Evolutionary conservation across 2,113 vertebrate species (phyloP).

Genomic region (Colinus virginianus): DNA sequence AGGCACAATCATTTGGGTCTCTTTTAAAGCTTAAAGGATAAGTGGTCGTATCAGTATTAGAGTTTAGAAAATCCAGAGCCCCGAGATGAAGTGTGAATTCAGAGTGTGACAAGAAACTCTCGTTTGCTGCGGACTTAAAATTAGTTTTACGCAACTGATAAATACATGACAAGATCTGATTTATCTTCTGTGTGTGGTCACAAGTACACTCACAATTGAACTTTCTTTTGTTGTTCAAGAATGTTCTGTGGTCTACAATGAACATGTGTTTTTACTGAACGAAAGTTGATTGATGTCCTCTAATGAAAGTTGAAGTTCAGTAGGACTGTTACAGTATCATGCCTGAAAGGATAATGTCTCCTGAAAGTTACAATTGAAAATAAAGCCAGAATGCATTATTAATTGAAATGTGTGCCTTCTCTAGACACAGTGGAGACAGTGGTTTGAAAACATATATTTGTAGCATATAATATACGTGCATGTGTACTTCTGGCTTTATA

Average conservation of each 20-base stretch:
- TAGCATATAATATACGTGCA: conserved; percentile 14
- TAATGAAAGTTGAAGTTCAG: conserved; percentile 52
- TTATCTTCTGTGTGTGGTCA: background rate
- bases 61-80: background rate
- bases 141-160: background rate
- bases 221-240: conserved; percentile 33
- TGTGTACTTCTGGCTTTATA: conserved; percentile 61
- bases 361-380: conserved; percentile 53
- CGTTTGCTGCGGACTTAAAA: background rate
- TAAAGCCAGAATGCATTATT: conserved; percentile 53
- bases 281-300: conserved; percentile 57
- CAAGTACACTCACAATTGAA: background rate
- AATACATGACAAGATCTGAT: background rate
- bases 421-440: conserved; percentile 73
- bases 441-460: conserved; percentile 61
- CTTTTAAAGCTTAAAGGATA: background rate
- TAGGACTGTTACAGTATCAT: conserved; percentile 40
- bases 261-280: conserved; percentile 64
- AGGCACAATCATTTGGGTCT: background rate
- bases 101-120: background rate
- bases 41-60: background rate
- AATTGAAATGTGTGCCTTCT: conserved; percentile 62
- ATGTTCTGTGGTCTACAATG: conserved; percentile 22
- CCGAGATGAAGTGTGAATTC: background rate
- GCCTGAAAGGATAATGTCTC: conserved; percentile 52